Percentiles rank a stretch among this genome's conserved stretches.
phyloP scores from a whole-genome alignment of 1,140 invertebrate species.

The Octopus bimaculoides region DNA sequence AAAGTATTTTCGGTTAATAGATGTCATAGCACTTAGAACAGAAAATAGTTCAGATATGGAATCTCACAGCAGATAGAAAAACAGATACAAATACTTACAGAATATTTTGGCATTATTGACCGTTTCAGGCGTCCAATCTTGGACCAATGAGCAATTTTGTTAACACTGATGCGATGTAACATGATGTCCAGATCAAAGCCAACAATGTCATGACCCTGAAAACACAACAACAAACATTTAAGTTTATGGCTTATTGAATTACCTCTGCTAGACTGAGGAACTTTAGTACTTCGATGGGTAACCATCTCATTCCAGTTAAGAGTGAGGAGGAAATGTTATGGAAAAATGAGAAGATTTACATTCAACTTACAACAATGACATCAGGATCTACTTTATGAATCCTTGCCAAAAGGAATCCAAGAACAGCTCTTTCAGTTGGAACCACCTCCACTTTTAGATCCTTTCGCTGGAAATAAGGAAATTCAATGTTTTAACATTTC shows the following conservation, averaged over 20 bases:
- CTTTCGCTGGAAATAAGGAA: conserved; percentile 35
- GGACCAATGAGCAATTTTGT: conserved; percentile 85
- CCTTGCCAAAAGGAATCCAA: conserved; percentile 68
- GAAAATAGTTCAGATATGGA: too few species aligned
- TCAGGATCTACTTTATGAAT: conserved; percentile 89
- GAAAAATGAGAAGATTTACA: too few species aligned
- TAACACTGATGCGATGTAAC: conserved; percentile 72
- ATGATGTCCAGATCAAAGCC: conserved; percentile 85
- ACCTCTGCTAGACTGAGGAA: too few species aligned
- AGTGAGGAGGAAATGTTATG: too few species aligned
- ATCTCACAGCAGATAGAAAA: not conserved
- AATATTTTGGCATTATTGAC: conserved; percentile 62
- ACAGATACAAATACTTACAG: conserved; percentile 34
- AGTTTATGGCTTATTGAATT: too few species aligned
- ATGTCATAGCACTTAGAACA: too few species aligned
- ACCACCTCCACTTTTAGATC: conserved; percentile 70
- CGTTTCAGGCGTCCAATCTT: conserved; percentile 81
- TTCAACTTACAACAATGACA: conserved; percentile 70
- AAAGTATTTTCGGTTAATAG: too few species aligned
- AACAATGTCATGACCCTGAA: conserved; percentile 79
- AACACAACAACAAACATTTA: not conserved
- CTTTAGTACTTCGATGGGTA: too few species aligned
- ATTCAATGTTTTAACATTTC: not conserved
- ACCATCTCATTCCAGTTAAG: too few species aligned
- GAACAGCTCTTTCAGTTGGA: conserved; percentile 79